Percentiles rank a stretch among this genome's conserved stretches.
Evolutionary conservation across 2,113 vertebrate species (phyloP).

Genomic region (Struthidea cinerea): DNA sequence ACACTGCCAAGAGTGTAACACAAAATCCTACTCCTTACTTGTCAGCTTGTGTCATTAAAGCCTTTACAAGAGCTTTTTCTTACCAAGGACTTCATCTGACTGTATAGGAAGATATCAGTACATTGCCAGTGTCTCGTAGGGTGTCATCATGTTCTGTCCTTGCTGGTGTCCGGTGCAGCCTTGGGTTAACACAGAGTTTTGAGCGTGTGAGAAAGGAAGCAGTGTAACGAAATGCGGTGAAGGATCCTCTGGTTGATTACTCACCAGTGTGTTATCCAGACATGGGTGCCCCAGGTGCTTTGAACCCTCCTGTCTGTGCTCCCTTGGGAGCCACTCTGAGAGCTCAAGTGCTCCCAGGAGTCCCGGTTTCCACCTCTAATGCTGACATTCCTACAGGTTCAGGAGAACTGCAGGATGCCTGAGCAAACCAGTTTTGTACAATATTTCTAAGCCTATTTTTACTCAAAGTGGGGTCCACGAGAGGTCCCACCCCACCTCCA

Average conservation of each 20-base stretch:
- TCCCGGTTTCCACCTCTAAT: not conserved
- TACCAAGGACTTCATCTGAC: not conserved
- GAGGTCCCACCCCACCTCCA: not conserved
- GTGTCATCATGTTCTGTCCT: not conserved
- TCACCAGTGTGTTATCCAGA: not conserved
- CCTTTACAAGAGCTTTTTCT: not conserved
- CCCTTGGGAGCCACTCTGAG: not conserved
- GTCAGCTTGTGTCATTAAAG: not conserved
- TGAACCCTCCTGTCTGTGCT: not conserved
- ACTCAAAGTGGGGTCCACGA: not conserved
- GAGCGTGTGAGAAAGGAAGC: not conserved
- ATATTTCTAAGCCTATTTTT: not conserved
- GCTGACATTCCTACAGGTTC: not conserved
- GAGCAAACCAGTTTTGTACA: not conserved
- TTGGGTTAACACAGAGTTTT: not conserved
- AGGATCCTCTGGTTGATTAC: not conserved
- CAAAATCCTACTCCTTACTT: not conserved
- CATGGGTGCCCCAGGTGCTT: not conserved
- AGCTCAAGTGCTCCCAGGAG: not conserved
- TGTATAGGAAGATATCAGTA: not conserved
- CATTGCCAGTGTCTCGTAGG: not conserved
- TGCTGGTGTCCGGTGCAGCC: not conserved
- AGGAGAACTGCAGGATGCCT: not conserved
- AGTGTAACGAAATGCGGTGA: fast-evolving
- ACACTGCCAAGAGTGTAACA: not conserved